Conservation (phyloP, 2,113 vertebrate genomes). For the Nestor notabilis region DNA sequence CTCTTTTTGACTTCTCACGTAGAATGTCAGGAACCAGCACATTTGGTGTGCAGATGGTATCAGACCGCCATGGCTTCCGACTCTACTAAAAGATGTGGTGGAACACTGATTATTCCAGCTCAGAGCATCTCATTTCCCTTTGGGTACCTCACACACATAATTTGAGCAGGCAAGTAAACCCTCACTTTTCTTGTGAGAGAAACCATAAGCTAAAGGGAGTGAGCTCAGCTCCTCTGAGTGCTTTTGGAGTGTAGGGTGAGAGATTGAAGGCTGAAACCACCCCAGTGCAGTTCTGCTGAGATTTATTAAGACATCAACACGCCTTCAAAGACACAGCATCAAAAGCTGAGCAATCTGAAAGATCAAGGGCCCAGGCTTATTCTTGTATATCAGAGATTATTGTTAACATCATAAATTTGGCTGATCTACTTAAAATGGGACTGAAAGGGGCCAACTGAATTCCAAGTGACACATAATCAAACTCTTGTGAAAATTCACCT, state of each 20-base stretch:
- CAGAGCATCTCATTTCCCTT: not conserved
- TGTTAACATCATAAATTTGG: conserved; percentile 15
- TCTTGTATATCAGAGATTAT: not conserved
- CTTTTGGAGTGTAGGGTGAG: not conserved
- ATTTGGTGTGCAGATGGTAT: conserved; percentile 42
- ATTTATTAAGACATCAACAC: conserved; percentile 27
- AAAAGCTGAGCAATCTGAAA: conserved; percentile 21
- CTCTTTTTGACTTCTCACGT: not conserved
- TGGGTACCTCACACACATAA: not conserved
- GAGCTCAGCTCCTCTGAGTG: not conserved
- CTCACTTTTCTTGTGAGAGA: not conserved
- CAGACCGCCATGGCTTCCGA: not conserved
- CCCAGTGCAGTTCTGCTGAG: not conserved
- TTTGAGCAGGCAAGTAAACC: not conserved
- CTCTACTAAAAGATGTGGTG: not conserved
- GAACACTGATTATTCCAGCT: not conserved
- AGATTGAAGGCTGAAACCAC: not conserved
- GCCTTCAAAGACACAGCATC: not conserved
- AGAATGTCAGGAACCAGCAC: conserved; percentile 18
- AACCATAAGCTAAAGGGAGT: not conserved
- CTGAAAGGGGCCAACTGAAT: not conserved
- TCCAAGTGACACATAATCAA: not conserved
- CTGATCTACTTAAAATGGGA: not conserved
- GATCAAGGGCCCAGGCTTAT: conserved; percentile 8
- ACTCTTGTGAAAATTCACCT: not conserved